Base-by-base conservation (phyloP, 2,113 vertebrate genomes). In the Lagopus leucura region DNA sequence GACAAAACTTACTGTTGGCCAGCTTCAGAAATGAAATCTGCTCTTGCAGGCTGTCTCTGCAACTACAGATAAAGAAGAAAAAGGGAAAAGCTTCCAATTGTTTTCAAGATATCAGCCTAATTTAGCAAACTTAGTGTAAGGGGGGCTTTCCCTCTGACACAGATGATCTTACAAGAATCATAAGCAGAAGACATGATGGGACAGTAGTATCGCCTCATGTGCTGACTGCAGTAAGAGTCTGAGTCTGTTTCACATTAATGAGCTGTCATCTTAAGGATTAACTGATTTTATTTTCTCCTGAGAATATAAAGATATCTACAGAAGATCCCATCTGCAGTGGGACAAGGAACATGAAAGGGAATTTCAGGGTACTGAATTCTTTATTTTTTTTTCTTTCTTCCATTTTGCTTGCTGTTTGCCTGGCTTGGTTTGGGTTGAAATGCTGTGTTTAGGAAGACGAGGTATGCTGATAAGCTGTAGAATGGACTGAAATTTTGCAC, bases 1-100 rank as follows among this genome's bases (percentile, higher is more conserved):
- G 95, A 96, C 90, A 93, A 95, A 97, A 87, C 80, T 77, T 82
- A 77, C 48, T 87, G 70, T 90, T 89, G 92, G 77, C 89, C 92
- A 84, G 87, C 55, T 66, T 83, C 91, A 93, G 86, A 92, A 95
- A 93, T 89, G 71, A 93, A 94, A 96, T 93, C 90, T 91, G 14
- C 63, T 90, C 91, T 95, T 20, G 1, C 79, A 84, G 74, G 77
- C 88, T 89, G 90, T 38, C 83, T 94, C 93, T 95, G 94, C 48
- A 48, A 64, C 1, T 30, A 71, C 63, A 92, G 96, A 97, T 97
- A 96, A 96, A 34, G 87, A 92, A 86, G 86, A 85, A 95, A 74
- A 72, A 50, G 42, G 65, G 50, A 61, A 82, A 93, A 92, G 60
- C 81, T 94, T 79, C 63, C 82, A 91, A 64, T 8, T n/a, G 4